These are phyloP conservation scores for Nyctibius grandis DNA, from an alignment of 2,797 vertebrate genomes.

Conservation along the genomic window DNA sequence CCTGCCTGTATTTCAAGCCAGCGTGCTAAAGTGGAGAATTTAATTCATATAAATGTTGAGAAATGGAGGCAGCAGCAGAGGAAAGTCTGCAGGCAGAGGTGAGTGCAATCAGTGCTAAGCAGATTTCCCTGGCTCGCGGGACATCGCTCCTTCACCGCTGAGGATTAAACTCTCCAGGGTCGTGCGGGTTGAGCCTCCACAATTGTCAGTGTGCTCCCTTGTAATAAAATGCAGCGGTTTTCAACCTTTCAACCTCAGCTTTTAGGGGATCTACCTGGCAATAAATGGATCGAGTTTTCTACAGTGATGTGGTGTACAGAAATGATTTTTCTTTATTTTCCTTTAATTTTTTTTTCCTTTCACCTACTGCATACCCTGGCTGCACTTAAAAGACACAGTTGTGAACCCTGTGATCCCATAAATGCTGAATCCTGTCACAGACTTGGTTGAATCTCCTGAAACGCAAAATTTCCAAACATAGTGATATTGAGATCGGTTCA, in stretches of 20 bases:
- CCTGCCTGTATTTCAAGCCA: background rate
- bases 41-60: background rate
- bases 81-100: background rate
- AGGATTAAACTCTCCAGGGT: background rate
- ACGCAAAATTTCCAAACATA: background rate
- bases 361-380: background rate
- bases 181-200: fast-evolving
- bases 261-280: background rate
- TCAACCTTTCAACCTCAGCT: background rate
- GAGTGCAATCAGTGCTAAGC: background rate
- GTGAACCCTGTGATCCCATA: background rate
- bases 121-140: background rate
- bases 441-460: background rate
- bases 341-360: background rate
- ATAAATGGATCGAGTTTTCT: background rate
- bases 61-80: background rate
- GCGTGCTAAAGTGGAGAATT: background rate
- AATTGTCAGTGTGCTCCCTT: background rate
- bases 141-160: background rate
- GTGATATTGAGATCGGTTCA: background rate
- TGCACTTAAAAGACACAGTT: background rate
- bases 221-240: fast-evolving
- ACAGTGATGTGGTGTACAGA: background rate
- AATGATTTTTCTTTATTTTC: background rate
- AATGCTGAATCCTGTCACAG: background rate